These are phyloP conservation scores for Volucella zonaria DNA, from an alignment of 2,888 invertebrate species.

Conservation along the genomic window DNA sequence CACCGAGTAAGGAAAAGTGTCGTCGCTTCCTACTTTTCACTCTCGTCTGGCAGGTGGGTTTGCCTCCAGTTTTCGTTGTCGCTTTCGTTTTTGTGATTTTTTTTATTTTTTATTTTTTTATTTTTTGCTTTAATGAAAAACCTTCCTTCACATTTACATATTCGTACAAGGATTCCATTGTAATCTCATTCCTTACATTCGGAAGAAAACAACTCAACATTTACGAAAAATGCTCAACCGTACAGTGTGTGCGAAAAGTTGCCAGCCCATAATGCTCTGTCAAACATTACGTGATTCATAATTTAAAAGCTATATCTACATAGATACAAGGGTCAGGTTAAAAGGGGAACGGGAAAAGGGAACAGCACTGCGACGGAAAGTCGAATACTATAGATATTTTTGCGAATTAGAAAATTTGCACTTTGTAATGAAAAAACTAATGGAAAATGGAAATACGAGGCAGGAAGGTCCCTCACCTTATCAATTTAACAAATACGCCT, in stretches of 20 bases:
- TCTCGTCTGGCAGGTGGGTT: constrained; percentile 35
- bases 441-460: too few relatives aligned
- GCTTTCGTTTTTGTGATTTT: constrained; percentile 1
- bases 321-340: too few relatives aligned
- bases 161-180: constrained; percentile 19
- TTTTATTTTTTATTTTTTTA: not conserved
- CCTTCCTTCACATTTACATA: constrained; percentile 32
- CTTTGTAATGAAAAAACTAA: not conserved
- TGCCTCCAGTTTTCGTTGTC: not conserved
- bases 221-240: not conserved
- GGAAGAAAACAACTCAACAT: not conserved
- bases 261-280: not conserved
- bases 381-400: too few relatives aligned
- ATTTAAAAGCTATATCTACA: too few relatives aligned
- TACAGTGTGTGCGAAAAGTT: constrained; percentile 10
- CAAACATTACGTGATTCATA: too few relatives aligned
- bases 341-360: too few relatives aligned
- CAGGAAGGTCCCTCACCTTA: not conserved
- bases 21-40: constrained; percentile 32
- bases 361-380: too few relatives aligned
- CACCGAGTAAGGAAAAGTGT: constrained; percentile 28
- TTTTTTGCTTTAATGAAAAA: constrained; percentile 35
- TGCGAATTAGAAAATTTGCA: too few relatives aligned
- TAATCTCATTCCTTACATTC: not conserved
- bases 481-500: constrained; percentile 1